Conservation (phyloP, 2,797 vertebrate genomes). For the Neosalanx taihuensis region DNA sequence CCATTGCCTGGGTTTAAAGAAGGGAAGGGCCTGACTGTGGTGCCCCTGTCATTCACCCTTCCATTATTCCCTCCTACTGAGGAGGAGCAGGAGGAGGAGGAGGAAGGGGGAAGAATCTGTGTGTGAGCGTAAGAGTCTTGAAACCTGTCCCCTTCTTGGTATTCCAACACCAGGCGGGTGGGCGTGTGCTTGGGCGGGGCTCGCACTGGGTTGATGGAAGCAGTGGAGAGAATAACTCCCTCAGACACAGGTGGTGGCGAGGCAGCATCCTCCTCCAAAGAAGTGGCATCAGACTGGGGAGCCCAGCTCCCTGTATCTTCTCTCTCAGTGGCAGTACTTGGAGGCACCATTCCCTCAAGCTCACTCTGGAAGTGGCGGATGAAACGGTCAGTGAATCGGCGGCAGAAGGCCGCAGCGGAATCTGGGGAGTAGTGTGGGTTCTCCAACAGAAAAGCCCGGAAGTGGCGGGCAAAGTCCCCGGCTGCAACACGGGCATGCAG, state of each 20-base stretch:
- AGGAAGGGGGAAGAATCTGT: constrained; percentile 71
- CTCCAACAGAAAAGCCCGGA: constrained; percentile 82
- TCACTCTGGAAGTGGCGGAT: constrained; percentile 85
- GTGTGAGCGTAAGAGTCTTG: constrained; percentile 69
- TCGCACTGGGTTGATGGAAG: constrained; percentile 20
- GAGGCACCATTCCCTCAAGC: constrained; percentile 68
- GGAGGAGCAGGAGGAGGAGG: constrained; percentile 75
- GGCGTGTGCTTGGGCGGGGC: constrained; percentile 49
- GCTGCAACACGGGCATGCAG: constrained; percentile 85
- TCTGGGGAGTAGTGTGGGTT: constrained; percentile 84
- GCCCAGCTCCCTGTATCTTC: constrained; percentile 70
- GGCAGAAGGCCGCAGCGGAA: constrained; percentile 82
- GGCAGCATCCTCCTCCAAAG: constrained; percentile 74
- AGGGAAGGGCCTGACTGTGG: constrained; percentile 29
- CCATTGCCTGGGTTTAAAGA: constrained; percentile 43
- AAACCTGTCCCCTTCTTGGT: constrained; percentile 56
- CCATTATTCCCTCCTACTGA: constrained; percentile 75
- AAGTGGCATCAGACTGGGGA: constrained; percentile 72
- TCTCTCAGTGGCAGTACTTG: constrained; percentile 42
- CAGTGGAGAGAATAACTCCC: constrained; percentile 23
- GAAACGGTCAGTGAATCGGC: constrained; percentile 86
- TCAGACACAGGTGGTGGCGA: constrained; percentile 56
- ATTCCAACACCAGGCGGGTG: constrained; percentile 53
- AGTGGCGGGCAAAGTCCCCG: constrained; percentile 85
- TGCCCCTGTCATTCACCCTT: constrained; percentile 56